Evolutionary conservation across 30 jellyfish, hydroid and myxozoan genomes (phyloP), one percentile per base, ranked within the genome.

Genomic region (Hydractinia symbiolongicarpus): DNA sequence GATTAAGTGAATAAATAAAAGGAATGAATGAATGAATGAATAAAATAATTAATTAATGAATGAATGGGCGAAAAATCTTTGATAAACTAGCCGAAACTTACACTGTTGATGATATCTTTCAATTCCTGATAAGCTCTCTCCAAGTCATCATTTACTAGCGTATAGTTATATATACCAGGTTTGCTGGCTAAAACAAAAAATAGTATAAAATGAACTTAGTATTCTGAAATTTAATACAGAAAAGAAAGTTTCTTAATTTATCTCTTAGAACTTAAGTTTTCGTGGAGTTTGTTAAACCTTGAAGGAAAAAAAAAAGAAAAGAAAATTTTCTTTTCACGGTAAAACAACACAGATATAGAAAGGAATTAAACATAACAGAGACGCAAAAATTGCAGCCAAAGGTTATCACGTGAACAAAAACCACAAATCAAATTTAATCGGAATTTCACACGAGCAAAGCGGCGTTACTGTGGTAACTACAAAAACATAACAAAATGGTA

Each of bases 141-240:
- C 60, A 93, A 78, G 14, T 83, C 88, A 72, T 93, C 98, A 81
- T 93, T 93, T 8, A 88, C 94, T 4, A 93, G n/a, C 15, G 54
- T 81, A 72, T 83, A 82, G 73, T 93, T 93, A 78, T 87, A 93
- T 8, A 91, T 77, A 40, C 94, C 96, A 44, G 98, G 96, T 10
- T 67, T 86, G 50, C 95, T 95, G 76, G 88, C 75, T 77, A 69
- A 53, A 73, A 54, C 79, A 54, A 76, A 69, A n/a, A 6, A 21
- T 5, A 72, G n/a, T 51, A 64, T 64, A 1, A 64, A 64, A 6
- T 4, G 40, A 4, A 16, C 19, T 16, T 11, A 16, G 15, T 16
- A 58, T 13, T 58, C 15, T 2, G 69, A 11, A 16, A 58, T 11
- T 58, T 16, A 16, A 58, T 58, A 16, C 15, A 3, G 3, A 11